phyloP scores from a whole-genome alignment of 2,797 vertebrate genomes.

The Hemibagrus guttatus region DNA sequence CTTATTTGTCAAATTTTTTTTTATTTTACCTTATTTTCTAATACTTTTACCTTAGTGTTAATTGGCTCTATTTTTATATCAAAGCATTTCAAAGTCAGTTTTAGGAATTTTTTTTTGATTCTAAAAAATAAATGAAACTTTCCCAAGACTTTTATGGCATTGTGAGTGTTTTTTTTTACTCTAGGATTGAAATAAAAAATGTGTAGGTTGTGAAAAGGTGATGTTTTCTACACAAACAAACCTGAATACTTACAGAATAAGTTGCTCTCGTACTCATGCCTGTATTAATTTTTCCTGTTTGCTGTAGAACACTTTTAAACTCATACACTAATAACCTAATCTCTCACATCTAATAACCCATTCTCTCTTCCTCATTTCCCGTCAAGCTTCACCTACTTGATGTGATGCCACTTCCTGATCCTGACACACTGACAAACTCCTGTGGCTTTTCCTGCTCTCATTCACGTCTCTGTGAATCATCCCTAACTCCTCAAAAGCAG shows the following conservation, averaged over 20 bases:
- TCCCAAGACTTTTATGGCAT: background rate
- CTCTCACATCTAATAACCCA: background rate
- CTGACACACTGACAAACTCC: background rate
- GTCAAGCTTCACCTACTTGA: background rate
- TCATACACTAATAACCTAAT: background rate
- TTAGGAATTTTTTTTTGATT: no score
- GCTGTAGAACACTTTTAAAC: background rate
- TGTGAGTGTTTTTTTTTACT: background rate
- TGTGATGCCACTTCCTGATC: background rate
- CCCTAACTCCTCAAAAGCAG: background rate
- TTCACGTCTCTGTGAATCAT: background rate
- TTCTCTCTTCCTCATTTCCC: background rate
- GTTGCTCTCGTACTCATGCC: background rate
- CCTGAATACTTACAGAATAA: background rate
- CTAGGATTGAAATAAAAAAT: background rate
- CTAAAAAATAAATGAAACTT: background rate
- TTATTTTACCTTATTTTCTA: no score
- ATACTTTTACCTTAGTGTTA: no score
- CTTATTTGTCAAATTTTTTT: no score
- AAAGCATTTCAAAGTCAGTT: background rate
- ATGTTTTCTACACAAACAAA: background rate
- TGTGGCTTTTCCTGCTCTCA: background rate
- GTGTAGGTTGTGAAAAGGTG: background rate
- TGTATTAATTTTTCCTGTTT: background rate
- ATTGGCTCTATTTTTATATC: no score